phyloP scores from a whole-genome alignment of 2,888 invertebrate genomes.

The Antheraea assamensis region DNA sequence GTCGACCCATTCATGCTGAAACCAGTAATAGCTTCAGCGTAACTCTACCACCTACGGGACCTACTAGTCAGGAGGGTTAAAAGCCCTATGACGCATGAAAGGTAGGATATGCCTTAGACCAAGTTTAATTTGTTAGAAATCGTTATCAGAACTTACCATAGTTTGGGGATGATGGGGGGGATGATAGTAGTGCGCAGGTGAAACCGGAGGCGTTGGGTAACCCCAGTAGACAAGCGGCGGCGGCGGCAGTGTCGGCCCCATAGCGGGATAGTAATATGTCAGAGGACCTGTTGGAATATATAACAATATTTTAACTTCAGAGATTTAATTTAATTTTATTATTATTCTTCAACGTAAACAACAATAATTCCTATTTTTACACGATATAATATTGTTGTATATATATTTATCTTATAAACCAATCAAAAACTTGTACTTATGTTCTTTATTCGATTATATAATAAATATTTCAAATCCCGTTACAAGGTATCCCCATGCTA shows the following conservation, averaged over 20 bases:
- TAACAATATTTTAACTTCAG: background rate
- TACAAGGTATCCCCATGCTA: background rate
- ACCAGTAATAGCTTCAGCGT: no score
- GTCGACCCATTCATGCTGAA: no score
- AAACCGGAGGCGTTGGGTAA: constrained; percentile 96
- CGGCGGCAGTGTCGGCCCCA: constrained; percentile 82
- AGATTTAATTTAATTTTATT: no score
- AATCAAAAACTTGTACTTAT: background rate
- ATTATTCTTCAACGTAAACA: background rate
- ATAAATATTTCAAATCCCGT: background rate
- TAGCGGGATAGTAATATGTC: constrained; percentile 79
- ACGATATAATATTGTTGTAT: background rate
- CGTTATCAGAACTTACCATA: constrained; percentile 53
- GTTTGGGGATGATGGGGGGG: constrained; percentile 80
- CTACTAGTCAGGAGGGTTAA: no score
- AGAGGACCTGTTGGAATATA: constrained; percentile 65
- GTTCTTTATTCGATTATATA: background rate
- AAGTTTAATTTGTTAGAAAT: background rate
- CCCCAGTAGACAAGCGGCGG: constrained; percentile 94
- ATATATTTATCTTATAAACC: background rate
- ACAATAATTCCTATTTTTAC: background rate
- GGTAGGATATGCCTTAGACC: no score
- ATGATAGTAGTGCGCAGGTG: constrained; percentile 93
- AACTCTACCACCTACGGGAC: no score
- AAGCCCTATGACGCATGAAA: no score